Base-by-base conservation (phyloP, 2,888 invertebrate genomes). In the Microplitis manilae region DNA sequence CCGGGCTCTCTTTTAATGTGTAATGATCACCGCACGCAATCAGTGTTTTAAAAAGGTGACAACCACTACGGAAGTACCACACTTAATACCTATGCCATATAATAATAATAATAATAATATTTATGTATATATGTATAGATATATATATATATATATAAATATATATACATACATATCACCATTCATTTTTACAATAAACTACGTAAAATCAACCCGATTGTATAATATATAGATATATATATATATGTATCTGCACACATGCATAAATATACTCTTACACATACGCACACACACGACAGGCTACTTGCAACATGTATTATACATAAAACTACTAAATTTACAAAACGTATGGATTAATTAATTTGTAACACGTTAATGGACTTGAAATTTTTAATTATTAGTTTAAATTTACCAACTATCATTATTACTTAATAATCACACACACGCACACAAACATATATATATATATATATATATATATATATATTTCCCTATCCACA, bases 61-160 rank as follows among this genome's bases (percentile, higher is more conserved):
- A 86, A 86, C 83, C 86, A 84, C 84, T 84, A 83, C 82, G 83
- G 83, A 82, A 86, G 83, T 83, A 84, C 83, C 84, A 85, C 85
- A 50, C 50, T 50, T 83, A 83, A 84, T 82, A 81, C 79, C 81
- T 86, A 84, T 83, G 84, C 79, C 82, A 83, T 81, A 80, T 84
- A 86, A 84, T 86, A 86, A 85, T 83, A 84, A 17, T 17, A 17
- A 17, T 17, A 17, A 30, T 30, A 30, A 30, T 30, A 30, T 30
- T 30, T 30, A 30, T 30, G 4, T 30, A 30, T 4, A 30, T 2
- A 30, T 30, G 2, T 30, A 2, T n/a, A n/a, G n/a, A n/a, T n/a
- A n/a, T n/a, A n/a, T n/a, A n/a, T n/a, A n/a, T n/a, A n/a, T n/a
- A n/a, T n/a, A n/a, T n/a, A n/a, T n/a, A n/a, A n/a, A n/a, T n/a